These are phyloP conservation scores for Mionectes macconnelli DNA, from an alignment of 2,113 vertebrate species.

Conservation along the genomic window DNA sequence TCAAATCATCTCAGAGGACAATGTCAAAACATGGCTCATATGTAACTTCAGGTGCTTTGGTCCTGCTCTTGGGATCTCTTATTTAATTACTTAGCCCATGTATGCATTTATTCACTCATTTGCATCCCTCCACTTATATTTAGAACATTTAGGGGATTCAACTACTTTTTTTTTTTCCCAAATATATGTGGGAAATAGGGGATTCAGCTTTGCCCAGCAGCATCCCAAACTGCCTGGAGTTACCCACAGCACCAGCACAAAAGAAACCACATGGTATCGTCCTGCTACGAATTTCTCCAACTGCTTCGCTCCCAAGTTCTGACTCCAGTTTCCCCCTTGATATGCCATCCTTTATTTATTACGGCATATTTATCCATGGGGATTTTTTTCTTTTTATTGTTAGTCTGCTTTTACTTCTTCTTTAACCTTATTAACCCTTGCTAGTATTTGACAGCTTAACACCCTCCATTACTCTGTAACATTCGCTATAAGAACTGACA, in stretches of 20 bases:
- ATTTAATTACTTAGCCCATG: slow-evolving; percentile 6
- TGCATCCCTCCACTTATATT: slow-evolving; percentile 16
- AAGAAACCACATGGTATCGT: neutral
- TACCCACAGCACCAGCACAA: neutral
- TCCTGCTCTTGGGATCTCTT: slow-evolving; percentile 16
- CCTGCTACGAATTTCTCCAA: slow-evolving; percentile 1
- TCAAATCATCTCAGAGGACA: neutral
- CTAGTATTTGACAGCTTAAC: slow-evolving; percentile 83
- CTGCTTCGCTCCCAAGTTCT: slow-evolving; percentile 39
- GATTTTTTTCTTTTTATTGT: slow-evolving; percentile 65
- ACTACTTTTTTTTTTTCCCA: neutral
- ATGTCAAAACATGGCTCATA: slow-evolving; percentile 31
- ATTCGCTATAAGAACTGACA: slow-evolving; percentile 76
- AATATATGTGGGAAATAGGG: neutral
- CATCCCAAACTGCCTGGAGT: neutral
- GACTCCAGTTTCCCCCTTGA: slow-evolving; percentile 58
- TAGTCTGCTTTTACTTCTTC: slow-evolving; percentile 76
- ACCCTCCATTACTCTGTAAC: slow-evolving; percentile 78
- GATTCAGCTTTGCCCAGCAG: neutral
- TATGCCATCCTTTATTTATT: slow-evolving; percentile 74
- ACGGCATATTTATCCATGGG: slow-evolving; percentile 67
- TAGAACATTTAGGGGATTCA: neutral
- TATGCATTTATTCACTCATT: slow-evolving; percentile 59
- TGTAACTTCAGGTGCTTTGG: slow-evolving; percentile 52
- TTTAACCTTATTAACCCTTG: slow-evolving; percentile 87